Evolutionary conservation across 2,113 vertebrate genomes (phyloP).

Genomic region (Nanorana parkeri): DNA sequence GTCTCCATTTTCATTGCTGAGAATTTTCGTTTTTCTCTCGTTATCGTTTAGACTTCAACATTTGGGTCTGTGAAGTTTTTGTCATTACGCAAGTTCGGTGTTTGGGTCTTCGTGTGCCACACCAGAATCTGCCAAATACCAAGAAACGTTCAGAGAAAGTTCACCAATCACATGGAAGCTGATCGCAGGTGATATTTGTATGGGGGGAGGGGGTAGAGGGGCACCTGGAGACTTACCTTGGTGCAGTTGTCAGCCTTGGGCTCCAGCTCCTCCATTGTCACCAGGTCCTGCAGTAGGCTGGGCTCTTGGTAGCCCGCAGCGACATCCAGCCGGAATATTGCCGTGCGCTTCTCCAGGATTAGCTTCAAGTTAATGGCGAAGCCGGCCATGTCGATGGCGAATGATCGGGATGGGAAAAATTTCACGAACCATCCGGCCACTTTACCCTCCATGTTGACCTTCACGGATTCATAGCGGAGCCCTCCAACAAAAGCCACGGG

Average conservation of each 20-base stretch:
- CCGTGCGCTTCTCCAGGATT: slow-evolving; percentile 77
- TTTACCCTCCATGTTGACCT: slow-evolving; percentile 77
- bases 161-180: too few species aligned
- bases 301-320: slow-evolving; percentile 87
- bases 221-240: slow-evolving; percentile 69
- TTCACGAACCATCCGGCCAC: slow-evolving; percentile 87
- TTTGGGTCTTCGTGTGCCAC: slow-evolving; percentile 20
- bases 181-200: too few species aligned
- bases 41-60: background rate
- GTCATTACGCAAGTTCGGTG: background rate
- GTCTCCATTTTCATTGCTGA: too few species aligned
- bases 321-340: slow-evolving; percentile 80
- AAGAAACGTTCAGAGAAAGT: too few species aligned
- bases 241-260: slow-evolving; percentile 86
- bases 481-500: slow-evolving; percentile 88
- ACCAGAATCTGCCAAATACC: background rate
- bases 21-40: too few species aligned
- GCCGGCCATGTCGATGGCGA: slow-evolving; percentile 90
- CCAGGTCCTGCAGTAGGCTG: slow-evolving; percentile 83
- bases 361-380: slow-evolving; percentile 83
- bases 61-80: background rate
- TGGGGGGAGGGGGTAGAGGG: too few species aligned
- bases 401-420: slow-evolving; percentile 85
- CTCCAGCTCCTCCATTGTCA: slow-evolving; percentile 86
- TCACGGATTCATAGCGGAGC: slow-evolving; percentile 86